These are phyloP conservation scores for Panzeria rudis DNA, from an alignment of 2,888 invertebrate species.

Conservation along the genomic window DNA sequence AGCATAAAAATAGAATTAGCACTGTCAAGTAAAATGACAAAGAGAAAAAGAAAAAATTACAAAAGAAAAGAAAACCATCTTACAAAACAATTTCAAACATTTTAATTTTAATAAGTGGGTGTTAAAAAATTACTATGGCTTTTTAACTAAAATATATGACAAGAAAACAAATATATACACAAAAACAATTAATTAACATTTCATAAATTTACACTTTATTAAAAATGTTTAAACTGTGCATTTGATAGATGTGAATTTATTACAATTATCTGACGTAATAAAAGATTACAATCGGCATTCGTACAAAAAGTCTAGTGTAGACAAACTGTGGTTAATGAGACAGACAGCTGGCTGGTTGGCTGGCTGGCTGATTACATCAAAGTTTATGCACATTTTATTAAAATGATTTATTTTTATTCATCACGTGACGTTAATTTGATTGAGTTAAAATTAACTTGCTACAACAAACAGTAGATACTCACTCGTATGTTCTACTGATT, in stretches of 20 bases:
- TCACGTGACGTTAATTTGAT: slow-evolving; percentile 60
- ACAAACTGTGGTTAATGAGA: slow-evolving; percentile 6
- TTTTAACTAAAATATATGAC: neutral
- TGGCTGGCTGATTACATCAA: slow-evolving; percentile 21
- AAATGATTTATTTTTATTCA: slow-evolving; percentile 52
- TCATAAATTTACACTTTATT: slow-evolving; percentile 39
- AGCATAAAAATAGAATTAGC: slow-evolving; percentile 6
- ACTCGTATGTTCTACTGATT: neutral
- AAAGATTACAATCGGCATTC: too few species aligned
- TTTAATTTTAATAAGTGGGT: slow-evolving; percentile 17
- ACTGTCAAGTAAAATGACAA: neutral
- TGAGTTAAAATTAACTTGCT: slow-evolving; percentile 34
- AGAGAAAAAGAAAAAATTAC: neutral
- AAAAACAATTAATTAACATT: slow-evolving; percentile 34
- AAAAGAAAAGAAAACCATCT: neutral
- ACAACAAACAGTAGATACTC: neutral
- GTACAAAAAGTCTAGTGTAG: slow-evolving; percentile 6
- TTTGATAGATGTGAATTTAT: slow-evolving; percentile 30
- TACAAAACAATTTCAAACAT: neutral
- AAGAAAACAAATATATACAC: neutral
- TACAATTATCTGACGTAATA: slow-evolving; percentile 16
- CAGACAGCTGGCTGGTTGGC: neutral
- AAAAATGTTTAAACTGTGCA: slow-evolving; percentile 26
- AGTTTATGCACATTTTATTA: slow-evolving; percentile 50
- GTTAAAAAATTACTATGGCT: slow-evolving; percentile 11